These are phyloP conservation scores for Megathymus violae DNA, from an alignment of 1,140 invertebrate species.

Conservation along the genomic window DNA sequence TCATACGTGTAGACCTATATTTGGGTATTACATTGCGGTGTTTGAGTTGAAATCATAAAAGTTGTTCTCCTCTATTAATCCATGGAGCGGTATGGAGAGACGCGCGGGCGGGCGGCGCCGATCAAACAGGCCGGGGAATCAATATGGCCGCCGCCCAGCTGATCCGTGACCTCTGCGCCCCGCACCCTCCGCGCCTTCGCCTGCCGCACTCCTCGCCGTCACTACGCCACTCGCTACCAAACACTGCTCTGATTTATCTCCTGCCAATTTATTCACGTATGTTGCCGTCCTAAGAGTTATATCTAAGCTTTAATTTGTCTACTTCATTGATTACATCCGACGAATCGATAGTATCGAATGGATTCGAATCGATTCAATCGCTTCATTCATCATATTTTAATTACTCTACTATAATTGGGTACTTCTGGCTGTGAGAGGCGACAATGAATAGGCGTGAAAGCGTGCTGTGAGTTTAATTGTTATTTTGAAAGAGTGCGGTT, in stretches of 20 bases:
- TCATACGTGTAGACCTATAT: constrained; percentile 42
- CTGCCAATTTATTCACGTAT: constrained; percentile 49
- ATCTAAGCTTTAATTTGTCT: constrained; percentile 8
- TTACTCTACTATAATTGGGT: constrained; percentile 21
- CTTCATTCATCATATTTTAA: constrained; percentile 27
- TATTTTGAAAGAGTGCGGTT: constrained; percentile 51
- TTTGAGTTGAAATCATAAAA: constrained; percentile 82
- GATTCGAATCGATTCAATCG: constrained; percentile 3
- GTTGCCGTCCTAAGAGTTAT: constrained; percentile 32
- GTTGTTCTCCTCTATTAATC: constrained; percentile 81
- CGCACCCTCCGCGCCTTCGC: constrained; percentile 47
- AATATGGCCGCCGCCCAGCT: constrained; percentile 81
- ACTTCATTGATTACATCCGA: constrained; percentile 9
- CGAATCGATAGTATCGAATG: neutral
- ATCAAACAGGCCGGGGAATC: constrained; percentile 81
- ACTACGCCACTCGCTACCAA: constrained; percentile 50
- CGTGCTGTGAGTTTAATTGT: constrained; percentile 49
- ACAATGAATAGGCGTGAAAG: constrained; percentile 44
- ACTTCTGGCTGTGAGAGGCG: constrained; percentile 39
- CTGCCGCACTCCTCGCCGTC: constrained; percentile 38
- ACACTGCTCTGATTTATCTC: constrained; percentile 62
- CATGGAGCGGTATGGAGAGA: constrained; percentile 48
- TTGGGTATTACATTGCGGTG: constrained; percentile 56
- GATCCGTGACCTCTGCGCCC: constrained; percentile 79
- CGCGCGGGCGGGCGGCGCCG: constrained; percentile 63